Conservation (phyloP, 2,888 invertebrate species). For the Mantis religiosa region DNA sequence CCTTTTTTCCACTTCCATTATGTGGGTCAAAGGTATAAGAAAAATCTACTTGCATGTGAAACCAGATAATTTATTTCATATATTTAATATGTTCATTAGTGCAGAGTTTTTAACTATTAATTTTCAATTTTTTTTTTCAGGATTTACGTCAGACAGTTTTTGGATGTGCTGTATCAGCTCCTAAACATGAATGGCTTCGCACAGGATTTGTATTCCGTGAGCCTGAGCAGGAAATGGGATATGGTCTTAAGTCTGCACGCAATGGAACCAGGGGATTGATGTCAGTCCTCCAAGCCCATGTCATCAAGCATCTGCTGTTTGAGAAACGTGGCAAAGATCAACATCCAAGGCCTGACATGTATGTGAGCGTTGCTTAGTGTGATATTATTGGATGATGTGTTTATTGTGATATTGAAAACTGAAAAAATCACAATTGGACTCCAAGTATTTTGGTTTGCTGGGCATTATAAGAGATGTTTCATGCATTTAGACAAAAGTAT, state of each 20-base stretch:
- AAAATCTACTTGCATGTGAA: no score
- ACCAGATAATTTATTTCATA: no score
- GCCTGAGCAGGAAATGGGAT: constrained; percentile 55
- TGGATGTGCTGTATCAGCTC: constrained; percentile 62
- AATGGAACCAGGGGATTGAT: constrained; percentile 60
- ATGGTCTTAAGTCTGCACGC: constrained; percentile 61
- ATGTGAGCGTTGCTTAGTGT: not conserved
- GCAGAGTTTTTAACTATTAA: no score
- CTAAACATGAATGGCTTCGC: constrained; percentile 68
- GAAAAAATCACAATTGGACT: no score
- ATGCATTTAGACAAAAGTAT: no score
- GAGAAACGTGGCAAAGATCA: constrained; percentile 25
- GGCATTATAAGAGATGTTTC: no score
- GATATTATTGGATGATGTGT: no score
- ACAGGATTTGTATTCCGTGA: constrained; percentile 63
- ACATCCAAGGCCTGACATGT: constrained; percentile 25
- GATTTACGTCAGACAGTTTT: constrained; percentile 60
- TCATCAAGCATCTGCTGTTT: constrained; percentile 66
- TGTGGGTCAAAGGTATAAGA: no score
- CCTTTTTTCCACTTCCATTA: no score
- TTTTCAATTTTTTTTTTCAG: constrained; percentile 42
- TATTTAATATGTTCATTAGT: no score
- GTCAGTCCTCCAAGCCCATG: constrained; percentile 64
- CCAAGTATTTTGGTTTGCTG: no score
- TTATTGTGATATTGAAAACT: no score